Percentiles rank a stretch among this genome's conserved stretches.
Evolutionary conservation across 1,140 invertebrate species (phyloP).

Genomic region (Agraylea sexmaculata): DNA sequence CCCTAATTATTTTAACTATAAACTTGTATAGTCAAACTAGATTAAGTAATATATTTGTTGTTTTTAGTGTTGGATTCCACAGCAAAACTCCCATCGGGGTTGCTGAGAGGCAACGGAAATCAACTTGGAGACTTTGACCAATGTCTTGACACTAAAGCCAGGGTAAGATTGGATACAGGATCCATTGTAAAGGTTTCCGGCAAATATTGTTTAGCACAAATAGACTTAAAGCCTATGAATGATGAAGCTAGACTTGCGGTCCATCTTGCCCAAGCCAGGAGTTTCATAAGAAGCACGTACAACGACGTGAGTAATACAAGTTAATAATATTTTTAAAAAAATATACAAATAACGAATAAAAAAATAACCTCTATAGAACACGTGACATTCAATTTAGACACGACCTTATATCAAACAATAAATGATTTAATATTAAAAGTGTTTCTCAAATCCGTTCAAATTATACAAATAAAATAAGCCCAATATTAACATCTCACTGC

Average conservation of each 20-base stretch:
- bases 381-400: too few species aligned
- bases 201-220: constrained; percentile 53
- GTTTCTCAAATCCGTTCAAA: too few species aligned
- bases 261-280: constrained; percentile 47
- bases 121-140: constrained; percentile 60
- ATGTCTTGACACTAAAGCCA: constrained; percentile 45
- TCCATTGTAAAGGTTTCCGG: constrained; percentile 46
- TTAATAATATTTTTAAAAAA: too few species aligned
- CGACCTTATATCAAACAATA: too few species aligned
- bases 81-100: constrained; percentile 53
- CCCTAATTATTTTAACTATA: not conserved
- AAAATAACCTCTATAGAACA: too few species aligned
- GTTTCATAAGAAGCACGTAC: constrained; percentile 46
- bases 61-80: constrained; percentile 56
- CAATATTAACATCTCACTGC: too few species aligned
- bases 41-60: not conserved
- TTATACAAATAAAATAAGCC: too few species aligned
- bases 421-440: too few species aligned
- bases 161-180: constrained; percentile 40
- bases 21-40: not conserved
- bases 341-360: too few species aligned
- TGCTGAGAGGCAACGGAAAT: constrained; percentile 56
- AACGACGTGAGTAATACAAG: constrained; percentile 58
- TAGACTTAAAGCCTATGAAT: constrained; percentile 45
- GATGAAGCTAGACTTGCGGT: constrained; percentile 43